phyloP scores from a whole-genome alignment of 2,797 vertebrate genomes.

The Ciconia nigra region DNA sequence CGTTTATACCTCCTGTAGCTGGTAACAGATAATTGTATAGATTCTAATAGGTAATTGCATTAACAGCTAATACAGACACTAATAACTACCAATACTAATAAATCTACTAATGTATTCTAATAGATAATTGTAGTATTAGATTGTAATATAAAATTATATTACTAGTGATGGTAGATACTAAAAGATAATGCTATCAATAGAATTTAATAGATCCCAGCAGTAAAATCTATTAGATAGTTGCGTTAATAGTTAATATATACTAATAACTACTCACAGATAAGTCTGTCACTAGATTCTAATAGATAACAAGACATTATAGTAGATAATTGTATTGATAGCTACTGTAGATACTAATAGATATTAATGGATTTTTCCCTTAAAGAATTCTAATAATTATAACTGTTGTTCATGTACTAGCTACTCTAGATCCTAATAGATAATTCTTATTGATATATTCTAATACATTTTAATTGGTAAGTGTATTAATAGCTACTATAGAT shows the following conservation, averaged over 20 bases:
- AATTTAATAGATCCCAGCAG: background rate
- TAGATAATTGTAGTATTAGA: background rate
- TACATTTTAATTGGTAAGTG: background rate
- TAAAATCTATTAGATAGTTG: background rate
- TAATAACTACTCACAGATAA: background rate
- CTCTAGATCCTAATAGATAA: background rate
- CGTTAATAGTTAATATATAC: too few species aligned
- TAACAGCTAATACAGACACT: background rate
- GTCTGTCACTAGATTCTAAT: background rate
- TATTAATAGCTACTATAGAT: background rate
- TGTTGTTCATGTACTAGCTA: background rate
- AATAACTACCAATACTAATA: too few species aligned
- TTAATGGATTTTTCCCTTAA: background rate
- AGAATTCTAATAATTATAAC: background rate
- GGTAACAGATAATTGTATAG: background rate
- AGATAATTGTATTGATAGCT: background rate
- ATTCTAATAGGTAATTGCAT: background rate
- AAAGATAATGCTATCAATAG: background rate
- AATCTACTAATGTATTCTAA: too few species aligned
- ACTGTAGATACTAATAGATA: background rate
- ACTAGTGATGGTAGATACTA: background rate
- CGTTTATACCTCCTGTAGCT: accelerated
- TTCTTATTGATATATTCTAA: too few species aligned
- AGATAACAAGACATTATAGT: too few species aligned
- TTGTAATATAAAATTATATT: accelerated